These are phyloP conservation scores for Clanis bilineata DNA, from an alignment of 2,888 invertebrate genomes.

Conservation along the genomic window DNA sequence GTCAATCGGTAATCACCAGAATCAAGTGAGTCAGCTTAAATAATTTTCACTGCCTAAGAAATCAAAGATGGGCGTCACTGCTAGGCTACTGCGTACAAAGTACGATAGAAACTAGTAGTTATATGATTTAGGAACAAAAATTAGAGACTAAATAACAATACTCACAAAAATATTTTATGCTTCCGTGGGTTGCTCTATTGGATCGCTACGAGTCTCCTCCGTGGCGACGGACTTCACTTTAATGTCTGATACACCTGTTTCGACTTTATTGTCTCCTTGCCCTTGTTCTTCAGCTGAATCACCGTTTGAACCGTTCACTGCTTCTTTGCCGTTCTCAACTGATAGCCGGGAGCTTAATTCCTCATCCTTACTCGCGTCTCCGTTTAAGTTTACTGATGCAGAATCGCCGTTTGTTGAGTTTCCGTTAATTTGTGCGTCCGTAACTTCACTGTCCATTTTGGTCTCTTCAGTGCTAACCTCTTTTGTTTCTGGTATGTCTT, in stretches of 20 bases:
- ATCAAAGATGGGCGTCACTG: too few species aligned
- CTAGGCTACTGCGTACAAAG: too few species aligned
- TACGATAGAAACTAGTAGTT: too few species aligned
- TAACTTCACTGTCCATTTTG: constrained; percentile 40
- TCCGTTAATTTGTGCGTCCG: constrained; percentile 63
- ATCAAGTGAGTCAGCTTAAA: too few species aligned
- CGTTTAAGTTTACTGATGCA: constrained; percentile 52
- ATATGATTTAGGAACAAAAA: neutral
- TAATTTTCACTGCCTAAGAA: too few species aligned
- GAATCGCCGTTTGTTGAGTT: constrained; percentile 60
- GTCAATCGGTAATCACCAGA: too few species aligned
- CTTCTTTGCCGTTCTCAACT: constrained; percentile 61
- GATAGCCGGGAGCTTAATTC: constrained; percentile 62
- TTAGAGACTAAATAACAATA: constrained; percentile 22
- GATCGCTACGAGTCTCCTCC: constrained; percentile 67
- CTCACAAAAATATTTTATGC: constrained; percentile 72
- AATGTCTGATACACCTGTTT: constrained; percentile 67
- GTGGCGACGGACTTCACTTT: constrained; percentile 81
- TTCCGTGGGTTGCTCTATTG: constrained; percentile 77
- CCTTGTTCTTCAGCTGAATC: constrained; percentile 53
- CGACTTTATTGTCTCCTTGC: constrained; percentile 62
- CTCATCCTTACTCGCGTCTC: constrained; percentile 56
- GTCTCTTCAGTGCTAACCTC: constrained; percentile 32
- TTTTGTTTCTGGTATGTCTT: constrained; percentile 24
- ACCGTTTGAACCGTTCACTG: constrained; percentile 53